Base-by-base conservation (phyloP, 2,113 vertebrate species). In the Mesoclemmys tuberculata region DNA sequence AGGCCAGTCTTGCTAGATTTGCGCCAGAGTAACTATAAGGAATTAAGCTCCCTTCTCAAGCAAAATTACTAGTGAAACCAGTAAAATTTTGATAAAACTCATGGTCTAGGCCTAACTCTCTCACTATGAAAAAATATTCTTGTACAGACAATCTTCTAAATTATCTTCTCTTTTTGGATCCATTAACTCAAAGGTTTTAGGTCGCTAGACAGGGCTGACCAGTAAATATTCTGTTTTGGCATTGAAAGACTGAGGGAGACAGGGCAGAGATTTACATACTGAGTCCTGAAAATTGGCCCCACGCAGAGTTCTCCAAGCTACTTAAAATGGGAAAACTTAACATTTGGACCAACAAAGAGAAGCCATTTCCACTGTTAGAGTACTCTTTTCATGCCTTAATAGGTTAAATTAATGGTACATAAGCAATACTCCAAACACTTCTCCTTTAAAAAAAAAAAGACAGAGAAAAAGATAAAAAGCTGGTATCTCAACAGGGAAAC, bases 321-420 rank as follows among this genome's bases (percentile, higher is more conserved):
- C 54, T 92, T 94, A 82, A 96, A 94, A 93, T 87, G 75, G 85
- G 55, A 88, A 90, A 94, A 68, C 0, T 54, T 86, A 92, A 82
- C 75, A 88, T 95, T 94, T 92, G 84, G 58, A 90, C 93, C 93
- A 94, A 82, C 90, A 94, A 92, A 85, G 79, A 93, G 79, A 94
- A 96, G 49, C 88, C 51, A 88, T 58, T 87, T n/a, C 82, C 85
- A 96, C 52, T 90, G 84, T 64, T 85, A 41, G 64, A 83, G 22
- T 85, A 54, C n/a, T 85, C 93, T 95, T 93, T 94, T 87, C 26
- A 48, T 90, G 41, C 10, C 80, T 92, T 79, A 14, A 0, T n/a
- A 92, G 77, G 41, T 84, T 82, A 80, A 82, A 81, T 85, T 91
- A 86, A 74, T 58, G 77, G 55, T 86, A 56, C 9, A 89, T 92